These are phyloP conservation scores for Gonocerus acuteangulatus DNA, from an alignment of 2,888 invertebrate genomes.

Conservation along the genomic window DNA sequence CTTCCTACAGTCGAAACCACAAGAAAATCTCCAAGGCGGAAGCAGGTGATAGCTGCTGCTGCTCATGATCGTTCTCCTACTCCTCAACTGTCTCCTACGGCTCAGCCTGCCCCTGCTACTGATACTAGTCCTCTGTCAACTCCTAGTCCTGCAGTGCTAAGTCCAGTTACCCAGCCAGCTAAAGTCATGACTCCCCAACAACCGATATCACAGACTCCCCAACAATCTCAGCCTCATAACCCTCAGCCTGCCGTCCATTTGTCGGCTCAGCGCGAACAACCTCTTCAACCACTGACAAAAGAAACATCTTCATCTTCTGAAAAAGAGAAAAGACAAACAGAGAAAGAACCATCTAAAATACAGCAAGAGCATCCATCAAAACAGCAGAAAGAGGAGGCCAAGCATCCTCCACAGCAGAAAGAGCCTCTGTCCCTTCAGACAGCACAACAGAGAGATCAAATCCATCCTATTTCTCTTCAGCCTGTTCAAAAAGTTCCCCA, in stretches of 20 bases:
- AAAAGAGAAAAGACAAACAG: neutral
- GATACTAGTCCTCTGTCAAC: slow-evolving; percentile 25
- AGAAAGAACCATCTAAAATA: too few species aligned
- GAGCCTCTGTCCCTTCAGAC: too few species aligned
- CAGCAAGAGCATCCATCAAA: too few species aligned
- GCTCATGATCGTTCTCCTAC: slow-evolving; percentile 13
- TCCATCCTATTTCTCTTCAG: neutral
- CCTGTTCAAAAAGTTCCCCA: slow-evolving; percentile 29
- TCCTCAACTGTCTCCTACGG: slow-evolving; percentile 37
- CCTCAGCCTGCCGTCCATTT: neutral
- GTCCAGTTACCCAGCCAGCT: neutral
- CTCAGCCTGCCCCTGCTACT: slow-evolving; percentile 23
- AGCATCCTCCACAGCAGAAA: too few species aligned
- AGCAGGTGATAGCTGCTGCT: slow-evolving; percentile 8
- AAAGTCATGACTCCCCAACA: slow-evolving; percentile 4
- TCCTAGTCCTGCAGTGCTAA: neutral
- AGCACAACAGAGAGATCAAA: too few species aligned
- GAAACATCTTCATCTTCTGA: slow-evolving; percentile 27
- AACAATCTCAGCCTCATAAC: too few species aligned
- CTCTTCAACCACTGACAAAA: slow-evolving; percentile 17
- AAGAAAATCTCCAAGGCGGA: slow-evolving; percentile 37
- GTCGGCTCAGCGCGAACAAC: neutral
- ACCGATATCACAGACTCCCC: neutral
- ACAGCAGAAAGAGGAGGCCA: too few species aligned
- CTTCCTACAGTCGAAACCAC: slow-evolving; percentile 42